Evolutionary conservation across 2,888 invertebrate genomes (phyloP), one percentile per base, ranked within the genome.

Genomic region (Nemotelus nigrinus): DNA sequence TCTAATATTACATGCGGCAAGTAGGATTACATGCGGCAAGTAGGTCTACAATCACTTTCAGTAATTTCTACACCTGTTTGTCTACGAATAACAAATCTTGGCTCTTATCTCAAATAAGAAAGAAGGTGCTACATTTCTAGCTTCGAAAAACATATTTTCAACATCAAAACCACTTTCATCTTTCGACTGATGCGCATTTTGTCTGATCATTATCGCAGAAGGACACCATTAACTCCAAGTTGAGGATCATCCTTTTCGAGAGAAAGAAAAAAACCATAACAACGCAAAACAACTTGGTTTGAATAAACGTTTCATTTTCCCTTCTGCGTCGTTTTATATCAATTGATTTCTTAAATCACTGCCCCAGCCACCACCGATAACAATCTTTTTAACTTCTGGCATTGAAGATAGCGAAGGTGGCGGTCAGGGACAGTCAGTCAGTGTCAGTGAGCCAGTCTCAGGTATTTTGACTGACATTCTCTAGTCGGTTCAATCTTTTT

Each of bases 301-400:
- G 74, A 63, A 70, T 70, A 70, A 74, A 74, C 48, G 74, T 50
- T 63, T 74, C 41, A 10, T 63, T 60, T 60, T 60, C 55, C 55
- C 10, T 3, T 25, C 25, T 25, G 25, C 25, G 25, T 25, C 25
- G 25, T 25, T 70, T 55, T n/a, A 53, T 70, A 55, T 74, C 63
- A 47, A 74, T 74, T 74, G 74, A 74, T 74, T 74, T 74, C 74
- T 63, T 74, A 50, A 74, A 74, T 74, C 60, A 74, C 74, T 74
- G 74, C n/a, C 60, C 74, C 60, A 63, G 60, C 48, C 47, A 25
- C 6, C 57, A 7, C 8, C 60, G 74, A 74, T 74, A 74, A 74
- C 41, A 74, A 74, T 74, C 74, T 74, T 8, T 70, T 47, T 39
- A 74, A 74, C 74, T 74, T 74, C 63, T 74, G 74, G 60, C 74